phyloP scores from a whole-genome alignment of 2,113 vertebrate species.

The Porphyrio hochstetteri region DNA sequence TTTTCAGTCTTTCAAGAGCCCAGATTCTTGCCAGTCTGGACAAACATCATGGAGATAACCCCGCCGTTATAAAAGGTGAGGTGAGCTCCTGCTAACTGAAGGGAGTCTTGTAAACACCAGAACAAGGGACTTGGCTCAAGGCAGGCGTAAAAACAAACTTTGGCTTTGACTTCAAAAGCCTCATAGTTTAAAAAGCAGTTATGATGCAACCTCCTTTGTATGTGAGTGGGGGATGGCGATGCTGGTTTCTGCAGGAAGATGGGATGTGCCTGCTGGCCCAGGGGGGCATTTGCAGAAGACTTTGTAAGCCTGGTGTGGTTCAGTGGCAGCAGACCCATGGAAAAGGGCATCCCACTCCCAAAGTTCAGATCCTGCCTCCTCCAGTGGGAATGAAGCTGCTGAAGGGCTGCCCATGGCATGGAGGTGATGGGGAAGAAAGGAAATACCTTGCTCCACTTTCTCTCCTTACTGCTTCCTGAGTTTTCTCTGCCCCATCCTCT shows the following conservation, averaged over 20 bases:
- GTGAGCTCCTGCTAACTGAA: background rate
- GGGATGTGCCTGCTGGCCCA: background rate
- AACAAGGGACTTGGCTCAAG: conserved; percentile 32
- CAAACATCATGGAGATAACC: background rate
- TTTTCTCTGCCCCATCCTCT: background rate
- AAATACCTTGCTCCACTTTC: background rate
- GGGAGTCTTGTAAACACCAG: conserved; percentile 22
- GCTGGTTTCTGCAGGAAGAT: background rate
- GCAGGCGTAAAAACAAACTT: conserved; percentile 43
- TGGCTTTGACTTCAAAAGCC: conserved; percentile 59
- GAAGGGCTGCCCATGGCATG: background rate
- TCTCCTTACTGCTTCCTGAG: background rate
- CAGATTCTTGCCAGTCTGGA: background rate
- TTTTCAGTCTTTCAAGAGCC: background rate
- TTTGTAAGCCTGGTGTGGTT: background rate
- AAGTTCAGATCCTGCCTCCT: background rate
- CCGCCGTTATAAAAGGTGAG: background rate
- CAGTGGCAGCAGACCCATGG: background rate
- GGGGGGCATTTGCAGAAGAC: background rate
- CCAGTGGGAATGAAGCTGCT: background rate
- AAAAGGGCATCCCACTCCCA: background rate
- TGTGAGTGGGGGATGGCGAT: background rate
- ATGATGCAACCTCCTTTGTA: conserved; percentile 48
- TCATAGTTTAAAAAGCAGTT: conserved; percentile 18
- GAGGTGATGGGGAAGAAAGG: background rate